These are phyloP conservation scores for Caenorhabditis auriculariae DNA, from an alignment of 2,888 invertebrate species.

Conservation along the genomic window DNA sequence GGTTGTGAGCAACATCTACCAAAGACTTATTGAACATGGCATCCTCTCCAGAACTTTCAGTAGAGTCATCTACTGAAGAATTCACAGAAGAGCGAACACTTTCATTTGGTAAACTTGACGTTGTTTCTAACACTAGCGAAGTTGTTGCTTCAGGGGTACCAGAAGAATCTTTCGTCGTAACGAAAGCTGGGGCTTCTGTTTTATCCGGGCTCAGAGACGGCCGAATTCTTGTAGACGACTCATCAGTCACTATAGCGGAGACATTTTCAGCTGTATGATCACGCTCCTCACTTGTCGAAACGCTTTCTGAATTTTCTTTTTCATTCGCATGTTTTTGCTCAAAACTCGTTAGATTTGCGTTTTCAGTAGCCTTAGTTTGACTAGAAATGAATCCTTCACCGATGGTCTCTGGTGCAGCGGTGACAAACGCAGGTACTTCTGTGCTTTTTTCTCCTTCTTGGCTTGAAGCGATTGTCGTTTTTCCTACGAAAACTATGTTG, in stretches of 20 bases:
- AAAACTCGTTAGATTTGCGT: not conserved
- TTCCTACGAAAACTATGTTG: not conserved
- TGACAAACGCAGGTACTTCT: conserved; percentile 11
- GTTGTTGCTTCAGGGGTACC: not conserved
- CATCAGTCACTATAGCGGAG: not conserved
- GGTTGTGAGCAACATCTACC: too few relatives aligned
- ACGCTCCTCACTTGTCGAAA: not conserved
- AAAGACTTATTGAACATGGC: too few relatives aligned
- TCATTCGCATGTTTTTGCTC: too few relatives aligned
- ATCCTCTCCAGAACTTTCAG: too few relatives aligned
- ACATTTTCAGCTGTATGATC: not conserved
- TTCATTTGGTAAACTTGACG: not conserved
- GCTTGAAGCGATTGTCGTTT: not conserved
- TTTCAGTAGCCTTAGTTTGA: not conserved
- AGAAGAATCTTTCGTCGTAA: too few relatives aligned
- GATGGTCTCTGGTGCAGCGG: conserved; percentile 3
- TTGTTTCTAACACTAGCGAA: not conserved
- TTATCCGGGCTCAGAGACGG: not conserved
- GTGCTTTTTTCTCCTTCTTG: conserved; percentile 1
- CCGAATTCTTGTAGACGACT: not conserved
- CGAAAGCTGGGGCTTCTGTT: too few relatives aligned
- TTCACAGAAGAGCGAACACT: not conserved
- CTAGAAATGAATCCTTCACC: not conserved
- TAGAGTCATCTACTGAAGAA: too few relatives aligned
- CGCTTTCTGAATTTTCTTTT: not conserved